Evolutionary conservation across 2,113 vertebrate species (phyloP).

Genomic region (Ameiurus melas): DNA sequence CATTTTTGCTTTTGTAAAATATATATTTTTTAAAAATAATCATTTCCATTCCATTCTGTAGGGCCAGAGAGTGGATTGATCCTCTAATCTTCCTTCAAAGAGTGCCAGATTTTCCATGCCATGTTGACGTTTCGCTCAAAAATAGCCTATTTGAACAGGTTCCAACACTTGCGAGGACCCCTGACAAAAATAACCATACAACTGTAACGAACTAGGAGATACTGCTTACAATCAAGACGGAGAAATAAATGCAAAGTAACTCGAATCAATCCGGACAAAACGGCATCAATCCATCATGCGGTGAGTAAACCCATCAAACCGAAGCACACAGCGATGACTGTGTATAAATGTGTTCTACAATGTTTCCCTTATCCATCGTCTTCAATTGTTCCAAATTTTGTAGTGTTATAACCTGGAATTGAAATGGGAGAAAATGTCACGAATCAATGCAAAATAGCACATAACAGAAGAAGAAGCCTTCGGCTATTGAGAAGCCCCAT

Average conservation of each 20-base stretch:
- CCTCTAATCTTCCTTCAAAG: constrained; percentile 2
- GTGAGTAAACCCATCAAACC: not conserved
- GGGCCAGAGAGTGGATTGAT: not conserved
- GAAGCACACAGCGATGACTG: not conserved
- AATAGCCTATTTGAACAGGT: not conserved
- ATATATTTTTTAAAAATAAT: not conserved
- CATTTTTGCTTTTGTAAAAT: not conserved
- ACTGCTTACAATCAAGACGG: not conserved
- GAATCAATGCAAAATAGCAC: not conserved
- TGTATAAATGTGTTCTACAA: not conserved
- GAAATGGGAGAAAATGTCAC: not conserved
- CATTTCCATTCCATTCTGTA: not conserved
- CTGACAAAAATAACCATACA: not conserved
- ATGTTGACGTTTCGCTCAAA: constrained; percentile 1
- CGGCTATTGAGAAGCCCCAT: no score
- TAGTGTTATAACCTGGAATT: no score
- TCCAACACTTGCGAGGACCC: not conserved
- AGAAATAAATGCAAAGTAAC: not conserved
- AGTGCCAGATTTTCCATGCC: constrained; percentile 1
- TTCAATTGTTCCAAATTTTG: not conserved
- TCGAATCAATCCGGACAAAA: not conserved
- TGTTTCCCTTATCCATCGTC: not conserved
- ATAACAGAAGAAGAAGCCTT: not conserved
- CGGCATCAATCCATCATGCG: not conserved
- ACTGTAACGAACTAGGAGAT: not conserved